Base-by-base conservation (phyloP, 2,888 invertebrate species). In the Isoperla grammatica region DNA sequence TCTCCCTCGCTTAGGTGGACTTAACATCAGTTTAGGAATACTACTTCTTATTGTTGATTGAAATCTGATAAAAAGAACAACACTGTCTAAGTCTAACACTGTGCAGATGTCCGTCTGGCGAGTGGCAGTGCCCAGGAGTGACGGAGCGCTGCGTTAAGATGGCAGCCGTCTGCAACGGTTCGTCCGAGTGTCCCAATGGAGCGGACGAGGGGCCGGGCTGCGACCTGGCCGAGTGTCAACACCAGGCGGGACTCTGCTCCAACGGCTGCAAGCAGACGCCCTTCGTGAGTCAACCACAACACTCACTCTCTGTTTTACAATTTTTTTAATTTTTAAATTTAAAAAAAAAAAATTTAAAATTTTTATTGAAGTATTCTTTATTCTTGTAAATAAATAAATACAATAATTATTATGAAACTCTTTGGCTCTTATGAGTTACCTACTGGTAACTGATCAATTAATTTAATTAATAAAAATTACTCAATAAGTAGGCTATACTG, bases 181-280 rank as follows among this genome's bases (percentile, higher is more conserved):
- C 85, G 39, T 75, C 80, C 0, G 93, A 97, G 70, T 99, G 98
- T 74, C 97, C 97, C 0, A 94, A 94, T 70, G 94, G 92, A 0
- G 85, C 86, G 0, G 95, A 95, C 71, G 98, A 99, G 81, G 96
- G 97, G 39, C 83, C 87, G 8, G 87, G 88, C 56, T 97, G 99
- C 71, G 92, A 88, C 68, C 79, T 90, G 53, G 84, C 83, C 0
- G 88, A 91, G 69, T 94, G 94, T 70, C 76, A 81, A 48, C 86
- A 87, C 71, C 87, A 86, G 69, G 76, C 75, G 0, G 87, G 87
- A 0, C 79, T 88, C 3, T 96, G 96, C 72, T 87, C 90, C 1
- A 89, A 89, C 71, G 84, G 83, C 1, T 94, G 95, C 73, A 87
- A 88, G 65, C 88, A 90, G 71, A 95, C 94, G 0, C 94, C 95